A percentile compares a stretch with the other conserved stretches of the same genome.
Conservation (phyloP, 2,797 vertebrate genomes). For the Enteromius radiatus region DNA sequence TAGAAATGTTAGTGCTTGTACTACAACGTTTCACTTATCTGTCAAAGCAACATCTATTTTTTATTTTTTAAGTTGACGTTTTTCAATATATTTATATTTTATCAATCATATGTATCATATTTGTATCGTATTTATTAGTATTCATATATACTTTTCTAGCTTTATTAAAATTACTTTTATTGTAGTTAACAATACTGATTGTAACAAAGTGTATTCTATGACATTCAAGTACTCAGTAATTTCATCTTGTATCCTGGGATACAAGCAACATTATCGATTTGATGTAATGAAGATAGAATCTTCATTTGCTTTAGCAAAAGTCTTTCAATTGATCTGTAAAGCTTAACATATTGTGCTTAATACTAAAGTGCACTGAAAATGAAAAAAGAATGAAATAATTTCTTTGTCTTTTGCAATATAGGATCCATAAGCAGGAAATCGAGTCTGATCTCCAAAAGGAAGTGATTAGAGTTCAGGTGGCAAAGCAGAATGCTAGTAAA, state of each 20-base stretch:
- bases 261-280: background rate
- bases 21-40: background rate
- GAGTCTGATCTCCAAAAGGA: conserved; percentile 76
- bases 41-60: background rate
- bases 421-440: conserved; percentile 79
- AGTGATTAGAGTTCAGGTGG: conserved; percentile 69
- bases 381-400: background rate
- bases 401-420: conserved; percentile 55
- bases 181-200: background rate
- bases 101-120: no score
- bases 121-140: no score
- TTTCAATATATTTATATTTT: no score
- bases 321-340: background rate
- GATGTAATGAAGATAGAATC: conserved; percentile 8
- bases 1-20: background rate
- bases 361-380: background rate
- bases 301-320: background rate
- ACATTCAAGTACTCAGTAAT: background rate
- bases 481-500: conserved; percentile 65
- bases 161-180: background rate
- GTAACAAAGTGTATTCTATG: background rate
- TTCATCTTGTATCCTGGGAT: background rate
- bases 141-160: background rate
- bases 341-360: background rate
- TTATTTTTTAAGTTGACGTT: background rate